phyloP scores from a whole-genome alignment of 2,888 invertebrate species.

The Steinernema carpocapsae region DNA sequence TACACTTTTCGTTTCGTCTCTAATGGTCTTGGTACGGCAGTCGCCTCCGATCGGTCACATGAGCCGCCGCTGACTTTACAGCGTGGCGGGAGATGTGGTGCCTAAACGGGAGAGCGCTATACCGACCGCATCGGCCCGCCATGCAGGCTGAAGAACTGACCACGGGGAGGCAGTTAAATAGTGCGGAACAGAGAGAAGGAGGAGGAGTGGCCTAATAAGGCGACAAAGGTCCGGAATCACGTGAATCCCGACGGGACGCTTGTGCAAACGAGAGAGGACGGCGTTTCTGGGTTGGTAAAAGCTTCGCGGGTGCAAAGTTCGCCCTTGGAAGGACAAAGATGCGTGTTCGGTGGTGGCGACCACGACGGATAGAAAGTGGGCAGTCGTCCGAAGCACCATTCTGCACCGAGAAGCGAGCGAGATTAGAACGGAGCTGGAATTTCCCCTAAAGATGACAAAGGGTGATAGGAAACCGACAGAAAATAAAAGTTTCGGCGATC shows the following conservation, averaged over 20 bases:
- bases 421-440: not conserved
- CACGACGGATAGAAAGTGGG: not conserved
- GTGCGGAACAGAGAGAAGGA: not conserved
- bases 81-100: not conserved
- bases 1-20: not conserved
- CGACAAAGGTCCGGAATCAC: too few species aligned
- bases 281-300: conserved; percentile 11
- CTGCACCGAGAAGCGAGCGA: not conserved
- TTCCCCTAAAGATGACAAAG: not conserved
- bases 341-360: not conserved
- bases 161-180: not conserved
- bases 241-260: too few species aligned
- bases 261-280: not conserved
- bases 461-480: not conserved
- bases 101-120: not conserved
- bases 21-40: not conserved
- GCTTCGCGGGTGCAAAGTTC: conserved; percentile 29
- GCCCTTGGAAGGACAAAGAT: too few species aligned
- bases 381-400: not conserved
- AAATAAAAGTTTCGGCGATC: conserved; percentile 7
- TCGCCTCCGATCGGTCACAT: too few species aligned
- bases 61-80: conserved; percentile 5
- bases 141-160: conserved; percentile 30
- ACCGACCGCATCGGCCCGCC: not conserved
- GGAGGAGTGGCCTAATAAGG: not conserved